Evolutionary conservation across 2,113 vertebrate genomes (phyloP).

Genomic region (Poeciliopsis occidentalis): DNA sequence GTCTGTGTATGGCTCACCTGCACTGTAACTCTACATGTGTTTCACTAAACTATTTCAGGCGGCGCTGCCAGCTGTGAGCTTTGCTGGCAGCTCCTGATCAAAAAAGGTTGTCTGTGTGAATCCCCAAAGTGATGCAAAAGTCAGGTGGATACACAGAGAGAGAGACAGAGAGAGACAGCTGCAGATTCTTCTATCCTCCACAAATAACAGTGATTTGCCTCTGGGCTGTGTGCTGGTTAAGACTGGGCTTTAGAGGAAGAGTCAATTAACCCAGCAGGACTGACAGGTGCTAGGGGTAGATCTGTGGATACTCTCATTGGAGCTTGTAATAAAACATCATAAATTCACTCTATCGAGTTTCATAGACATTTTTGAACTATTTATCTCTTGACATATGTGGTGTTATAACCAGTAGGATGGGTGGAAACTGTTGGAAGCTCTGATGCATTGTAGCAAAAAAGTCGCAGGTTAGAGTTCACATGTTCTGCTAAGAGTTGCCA

Average conservation of each 20-base stretch:
- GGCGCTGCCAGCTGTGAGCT: background rate
- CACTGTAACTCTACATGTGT: background rate
- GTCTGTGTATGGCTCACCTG: constrained; percentile 4
- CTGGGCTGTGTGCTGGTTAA: constrained; percentile 6
- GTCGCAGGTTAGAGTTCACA: no score
- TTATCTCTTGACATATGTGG: no score
- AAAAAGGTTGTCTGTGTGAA: constrained; percentile 13
- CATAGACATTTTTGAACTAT: no score
- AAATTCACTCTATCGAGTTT: no score
- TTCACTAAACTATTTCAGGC: constrained; percentile 11
- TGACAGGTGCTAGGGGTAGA: background rate
- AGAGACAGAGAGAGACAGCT: constrained; percentile 6
- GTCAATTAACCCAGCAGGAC: constrained; percentile 12
- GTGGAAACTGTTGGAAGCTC: no score
- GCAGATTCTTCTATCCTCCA: background rate
- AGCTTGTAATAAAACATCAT: no score
- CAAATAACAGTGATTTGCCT: constrained; percentile 21
- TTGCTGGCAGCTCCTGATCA: constrained; percentile 12
- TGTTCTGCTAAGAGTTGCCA: no score
- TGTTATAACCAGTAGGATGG: no score
- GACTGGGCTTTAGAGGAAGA: constrained; percentile 6
- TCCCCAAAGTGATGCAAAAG: background rate
- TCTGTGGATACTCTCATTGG: no score
- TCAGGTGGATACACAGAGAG: constrained; percentile 3
- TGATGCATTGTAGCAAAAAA: no score